Evolutionary conservation across 1,140 invertebrate species (phyloP), one percentile per base, ranked within the genome.

Genomic region (Cydia fagiglandana): DNA sequence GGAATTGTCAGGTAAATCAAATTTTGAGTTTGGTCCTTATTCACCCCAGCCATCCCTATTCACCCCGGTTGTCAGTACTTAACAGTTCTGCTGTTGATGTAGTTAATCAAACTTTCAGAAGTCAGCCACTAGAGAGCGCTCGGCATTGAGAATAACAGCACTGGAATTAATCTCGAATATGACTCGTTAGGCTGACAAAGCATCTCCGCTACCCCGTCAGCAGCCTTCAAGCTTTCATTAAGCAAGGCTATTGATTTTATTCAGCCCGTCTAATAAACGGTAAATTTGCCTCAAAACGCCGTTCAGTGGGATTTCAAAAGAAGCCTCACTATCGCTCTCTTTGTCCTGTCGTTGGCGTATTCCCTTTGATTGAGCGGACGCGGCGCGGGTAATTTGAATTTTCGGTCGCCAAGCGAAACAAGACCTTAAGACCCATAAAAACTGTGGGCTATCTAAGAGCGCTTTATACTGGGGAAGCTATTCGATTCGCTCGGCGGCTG

Each of bases 151-250:
- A 47, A 47, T 41, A 41, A 41, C 38, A 41, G 38, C 38, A 79
- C 77, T 79, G 78, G 77, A 79, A 84, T 80, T 85, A 86, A 90
- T 86, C 82, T 82, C 76, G 70, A 83, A 83, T 84, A 81, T 78
- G 80, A 74, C 78, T 80, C 81, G 78, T 82, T 82, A 79, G 80
- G 80, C 85, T 90, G 85, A 87, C 84, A 83, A 80, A 77, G 81
- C 85, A 76, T 78, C 83, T 86, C 83, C 84, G 87, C 83, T 77
- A 73, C 53, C 81, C 79, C 81, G 88, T 87, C 56, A 90, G 88
- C 89, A 90, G 84, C 85, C 84, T 87, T 87, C 85, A 84, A 86
- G 83, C 82, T 81, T 86, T 88, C 85, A 89, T 88, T 88, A 89
- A 88, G 81, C 83, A 78, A 80, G 75, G 76, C 77, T 88, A 88